These are phyloP conservation scores for Philotrypesis tridentata DNA, from an alignment of 1,140 invertebrate genomes.

Conservation along the genomic window DNA sequence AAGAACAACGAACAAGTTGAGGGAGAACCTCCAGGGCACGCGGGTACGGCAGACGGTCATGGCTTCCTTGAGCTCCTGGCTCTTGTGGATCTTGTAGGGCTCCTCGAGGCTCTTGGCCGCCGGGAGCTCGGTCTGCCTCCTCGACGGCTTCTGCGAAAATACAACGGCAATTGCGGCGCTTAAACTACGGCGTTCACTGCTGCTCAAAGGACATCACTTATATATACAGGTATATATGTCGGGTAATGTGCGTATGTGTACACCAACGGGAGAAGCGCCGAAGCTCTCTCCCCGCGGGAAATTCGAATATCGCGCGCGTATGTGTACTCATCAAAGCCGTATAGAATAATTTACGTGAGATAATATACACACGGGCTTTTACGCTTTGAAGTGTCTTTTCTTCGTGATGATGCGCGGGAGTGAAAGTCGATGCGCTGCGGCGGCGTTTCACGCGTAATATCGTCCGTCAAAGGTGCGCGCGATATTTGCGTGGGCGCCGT, in stretches of 20 bases:
- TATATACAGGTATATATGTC: too few relatives aligned
- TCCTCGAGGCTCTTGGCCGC: constrained; percentile 19
- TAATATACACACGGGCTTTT: too few relatives aligned
- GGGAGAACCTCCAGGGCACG: constrained; percentile 50
- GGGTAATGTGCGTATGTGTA: too few relatives aligned
- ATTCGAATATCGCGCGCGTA: too few relatives aligned
- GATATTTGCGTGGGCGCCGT: neutral
- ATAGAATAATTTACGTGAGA: too few relatives aligned
- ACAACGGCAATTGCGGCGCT: too few relatives aligned
- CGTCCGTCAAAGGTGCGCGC: neutral
- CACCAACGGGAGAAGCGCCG: too few relatives aligned
- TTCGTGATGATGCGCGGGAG: neutral
- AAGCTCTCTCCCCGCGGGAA: too few relatives aligned
- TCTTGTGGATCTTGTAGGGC: constrained; percentile 38
- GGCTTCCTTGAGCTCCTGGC: constrained; percentile 46
- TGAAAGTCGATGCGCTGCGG: neutral
- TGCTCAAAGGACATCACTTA: too few relatives aligned
- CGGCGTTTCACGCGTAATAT: neutral
- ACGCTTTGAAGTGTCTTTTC: neutral
- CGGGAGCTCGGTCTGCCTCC: neutral
- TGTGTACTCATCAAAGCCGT: too few relatives aligned
- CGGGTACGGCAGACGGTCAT: constrained; percentile 53
- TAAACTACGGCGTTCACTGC: too few relatives aligned
- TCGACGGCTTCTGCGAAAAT: neutral
- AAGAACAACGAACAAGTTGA: constrained; percentile 50